Conservation (phyloP, 2,797 vertebrate species). For the Xiphorhynchus erythropygius region DNA sequence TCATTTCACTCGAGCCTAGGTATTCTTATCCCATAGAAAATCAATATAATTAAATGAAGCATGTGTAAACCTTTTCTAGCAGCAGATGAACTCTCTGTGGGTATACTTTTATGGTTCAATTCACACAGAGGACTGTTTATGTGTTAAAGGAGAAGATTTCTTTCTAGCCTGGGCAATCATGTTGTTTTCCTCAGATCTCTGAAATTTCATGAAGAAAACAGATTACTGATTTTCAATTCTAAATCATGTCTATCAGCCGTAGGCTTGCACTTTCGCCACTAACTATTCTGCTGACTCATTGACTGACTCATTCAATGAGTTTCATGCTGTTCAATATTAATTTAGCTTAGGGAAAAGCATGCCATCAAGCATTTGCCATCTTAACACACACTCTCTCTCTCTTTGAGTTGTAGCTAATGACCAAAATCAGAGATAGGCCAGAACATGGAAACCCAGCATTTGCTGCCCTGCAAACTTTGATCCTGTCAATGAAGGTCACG, state of each 20-base stretch:
- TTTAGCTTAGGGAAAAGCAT: neutral
- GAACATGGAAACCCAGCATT: neutral
- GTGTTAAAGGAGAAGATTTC: neutral
- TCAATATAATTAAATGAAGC: constrained; percentile 1
- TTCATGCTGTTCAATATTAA: constrained; percentile 32
- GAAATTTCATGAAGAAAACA: constrained; percentile 37
- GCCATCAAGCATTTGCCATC: neutral
- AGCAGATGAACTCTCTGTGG: neutral
- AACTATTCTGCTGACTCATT: constrained; percentile 40
- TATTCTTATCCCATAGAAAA: neutral
- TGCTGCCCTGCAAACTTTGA: neutral
- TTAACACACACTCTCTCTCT: neutral
- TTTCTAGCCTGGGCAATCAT: neutral
- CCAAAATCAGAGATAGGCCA: neutral
- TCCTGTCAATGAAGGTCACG: neutral
- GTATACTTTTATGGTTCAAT: neutral
- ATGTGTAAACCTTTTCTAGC: neutral
- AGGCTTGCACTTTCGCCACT: neutral
- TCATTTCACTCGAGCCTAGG: neutral
- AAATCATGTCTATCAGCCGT: neutral
- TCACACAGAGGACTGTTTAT: neutral
- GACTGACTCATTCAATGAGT: constrained; percentile 27
- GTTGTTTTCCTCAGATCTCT: constrained; percentile 28
- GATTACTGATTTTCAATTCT: neutral
- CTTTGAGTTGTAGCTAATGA: neutral